Conservation (phyloP, 2,113 vertebrate genomes). For the Aegotheles bennettii region DNA sequence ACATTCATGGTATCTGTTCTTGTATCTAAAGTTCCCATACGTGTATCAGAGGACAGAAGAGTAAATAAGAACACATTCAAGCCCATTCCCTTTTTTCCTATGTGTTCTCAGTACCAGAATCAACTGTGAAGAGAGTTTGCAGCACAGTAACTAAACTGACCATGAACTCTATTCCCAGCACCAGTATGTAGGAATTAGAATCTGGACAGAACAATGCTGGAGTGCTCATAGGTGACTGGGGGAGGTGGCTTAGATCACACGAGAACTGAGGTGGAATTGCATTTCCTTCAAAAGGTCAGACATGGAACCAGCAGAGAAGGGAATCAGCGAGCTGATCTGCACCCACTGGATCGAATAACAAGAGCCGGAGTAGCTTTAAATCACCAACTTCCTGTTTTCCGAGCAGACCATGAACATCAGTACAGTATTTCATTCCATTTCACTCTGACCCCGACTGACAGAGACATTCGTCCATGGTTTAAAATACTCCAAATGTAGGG, state of each 20-base stretch:
- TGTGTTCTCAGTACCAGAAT: not conserved
- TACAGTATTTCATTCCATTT: not conserved
- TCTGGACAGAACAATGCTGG: not conserved
- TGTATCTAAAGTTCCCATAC: not conserved
- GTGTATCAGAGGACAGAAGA: not conserved
- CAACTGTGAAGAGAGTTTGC: not conserved
- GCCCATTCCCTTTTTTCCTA: not conserved
- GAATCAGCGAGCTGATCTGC: not conserved
- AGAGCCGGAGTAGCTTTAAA: not conserved
- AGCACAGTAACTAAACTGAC: not conserved
- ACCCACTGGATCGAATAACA: not conserved
- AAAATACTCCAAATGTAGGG: not conserved
- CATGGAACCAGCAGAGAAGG: not conserved
- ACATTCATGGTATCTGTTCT: not conserved
- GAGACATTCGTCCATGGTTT: not conserved
- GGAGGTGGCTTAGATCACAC: not conserved
- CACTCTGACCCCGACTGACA: not conserved
- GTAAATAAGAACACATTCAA: not conserved
- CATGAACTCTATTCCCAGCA: not conserved
- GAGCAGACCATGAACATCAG: not conserved
- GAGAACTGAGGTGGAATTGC: not conserved
- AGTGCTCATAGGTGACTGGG: not conserved
- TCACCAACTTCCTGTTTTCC: not conserved
- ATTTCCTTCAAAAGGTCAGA: not conserved
- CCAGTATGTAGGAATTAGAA: accelerated